Percentiles rank a stretch among this genome's conserved stretches.
These are phyloP conservation scores for Alcis repandata DNA, from an alignment of 2,888 invertebrate genomes.

Conservation along the genomic window DNA sequence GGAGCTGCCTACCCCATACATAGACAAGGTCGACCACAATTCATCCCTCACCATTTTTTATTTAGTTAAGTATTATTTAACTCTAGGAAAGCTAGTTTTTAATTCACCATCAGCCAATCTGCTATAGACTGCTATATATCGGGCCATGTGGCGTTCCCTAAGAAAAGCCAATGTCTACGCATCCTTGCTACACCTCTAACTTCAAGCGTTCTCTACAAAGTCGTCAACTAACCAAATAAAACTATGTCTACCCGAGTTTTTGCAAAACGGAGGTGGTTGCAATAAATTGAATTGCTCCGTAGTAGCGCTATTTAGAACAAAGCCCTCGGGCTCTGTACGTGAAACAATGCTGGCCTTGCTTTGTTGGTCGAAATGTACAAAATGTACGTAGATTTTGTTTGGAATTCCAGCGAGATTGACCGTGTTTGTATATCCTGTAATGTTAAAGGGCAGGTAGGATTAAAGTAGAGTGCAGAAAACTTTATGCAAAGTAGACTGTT, in stretches of 20 bases:
- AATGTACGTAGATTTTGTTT: slow-evolving; percentile 6
- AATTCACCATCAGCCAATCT: no score
- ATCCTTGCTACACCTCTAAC: no score
- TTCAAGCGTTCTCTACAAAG: not conserved
- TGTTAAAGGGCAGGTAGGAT: not conserved
- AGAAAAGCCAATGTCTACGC: no score
- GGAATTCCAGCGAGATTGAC: slow-evolving; percentile 8
- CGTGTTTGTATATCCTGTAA: not conserved
- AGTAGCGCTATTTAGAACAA: slow-evolving; percentile 46
- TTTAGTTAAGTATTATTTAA: no score
- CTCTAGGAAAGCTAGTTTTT: no score
- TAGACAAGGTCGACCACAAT: no score
- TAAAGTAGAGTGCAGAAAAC: no score
- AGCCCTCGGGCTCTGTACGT: slow-evolving; percentile 31
- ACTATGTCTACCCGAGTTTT: slow-evolving; percentile 20
- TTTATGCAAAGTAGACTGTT: no score
- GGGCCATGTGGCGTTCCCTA: no score
- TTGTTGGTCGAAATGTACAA: slow-evolving; percentile 10
- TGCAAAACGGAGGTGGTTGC: slow-evolving; percentile 46
- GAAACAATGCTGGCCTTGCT: slow-evolving; percentile 22
- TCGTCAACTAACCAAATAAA: slow-evolving; percentile 8
- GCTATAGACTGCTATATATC: no score
- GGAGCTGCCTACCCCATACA: no score
- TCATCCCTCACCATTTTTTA: no score
- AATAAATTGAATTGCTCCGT: slow-evolving; percentile 50